Evolutionary conservation across 2,888 invertebrate species (phyloP), one percentile per base, ranked within the genome.

Genomic region (Latrodectus elegans): DNA sequence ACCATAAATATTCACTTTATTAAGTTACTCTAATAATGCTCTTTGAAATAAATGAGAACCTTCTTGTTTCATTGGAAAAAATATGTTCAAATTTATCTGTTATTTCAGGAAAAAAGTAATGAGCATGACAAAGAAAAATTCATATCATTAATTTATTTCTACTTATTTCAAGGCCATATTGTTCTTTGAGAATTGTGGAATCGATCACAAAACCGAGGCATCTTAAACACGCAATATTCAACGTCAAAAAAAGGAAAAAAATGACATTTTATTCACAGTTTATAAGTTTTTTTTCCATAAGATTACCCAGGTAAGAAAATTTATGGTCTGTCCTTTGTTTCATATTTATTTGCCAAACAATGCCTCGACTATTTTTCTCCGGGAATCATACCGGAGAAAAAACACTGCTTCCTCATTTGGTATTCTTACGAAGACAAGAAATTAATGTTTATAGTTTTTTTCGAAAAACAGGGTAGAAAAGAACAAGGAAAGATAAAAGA

Each of bases 381-480:
- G 60, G n/a, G n/a, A 60, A n/a, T 60, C 12, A 60, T 60, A 60
- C 38, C 4, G 38, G 38, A 38, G 38, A 60, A 60, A 60, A 60
- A 60, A 15, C 60, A 15, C n/a, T 12, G 12, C 60, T 60, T 60
- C 14, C n/a, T 60, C 60, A 60, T 60, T 60, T 12, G 6, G n/a
- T 60, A 60, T 60, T 60, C n/a, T 15, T 38, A 38, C 38, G 38
- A 38, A 38, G 38, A 38, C 38, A 38, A 60, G 60, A 60, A 60
- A 60, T 60, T 60, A 60, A 60, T 60, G 60, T n/a, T 60, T n/a
- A 60, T 60, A 60, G 60, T 60, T 60, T 60, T 60, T 60, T 60
- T 60, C 10, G 10, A 11, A n/a, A 60, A 60, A 60, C 6, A 9
- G 12, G 60, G 4, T 38, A 60, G 60, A 60, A 60, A 60, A 60